phyloP scores from a whole-genome alignment of 1,140 invertebrate species.

The Cyclargus thomasi region DNA sequence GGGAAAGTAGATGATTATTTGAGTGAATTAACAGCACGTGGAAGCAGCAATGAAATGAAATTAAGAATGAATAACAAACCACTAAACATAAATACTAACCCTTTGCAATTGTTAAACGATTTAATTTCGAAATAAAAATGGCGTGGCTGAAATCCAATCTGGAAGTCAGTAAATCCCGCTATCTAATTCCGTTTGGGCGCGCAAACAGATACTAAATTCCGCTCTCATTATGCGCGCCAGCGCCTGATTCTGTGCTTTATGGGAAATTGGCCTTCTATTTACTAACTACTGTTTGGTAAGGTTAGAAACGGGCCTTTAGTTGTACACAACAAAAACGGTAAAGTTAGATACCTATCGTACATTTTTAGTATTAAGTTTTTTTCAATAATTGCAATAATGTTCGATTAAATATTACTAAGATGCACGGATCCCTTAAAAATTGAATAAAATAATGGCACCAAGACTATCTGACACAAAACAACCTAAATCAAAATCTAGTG shows the following conservation, averaged over 20 bases:
- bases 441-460: too few relatives aligned
- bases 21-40: too few relatives aligned
- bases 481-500: too few relatives aligned
- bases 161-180: not conserved
- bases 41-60: not conserved
- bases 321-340: too few relatives aligned
- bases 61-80: not conserved
- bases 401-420: too few relatives aligned
- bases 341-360: too few relatives aligned
- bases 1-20: too few relatives aligned
- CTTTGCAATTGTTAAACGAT: not conserved
- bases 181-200: constrained; percentile 13
- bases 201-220: constrained; percentile 6
- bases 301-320: not conserved
- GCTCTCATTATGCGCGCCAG: constrained; percentile 1
- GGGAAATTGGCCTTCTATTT: constrained; percentile 4
- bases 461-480: too few relatives aligned
- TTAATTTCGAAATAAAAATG: constrained; percentile 3
- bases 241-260: constrained; percentile 6
- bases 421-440: too few relatives aligned
- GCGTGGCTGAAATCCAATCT: constrained; percentile 1
- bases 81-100: not conserved
- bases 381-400: too few relatives aligned
- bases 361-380: too few relatives aligned
- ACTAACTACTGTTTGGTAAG: not conserved